Base-by-base conservation (phyloP, 2,888 invertebrate species). In the Rotaria macrura region DNA sequence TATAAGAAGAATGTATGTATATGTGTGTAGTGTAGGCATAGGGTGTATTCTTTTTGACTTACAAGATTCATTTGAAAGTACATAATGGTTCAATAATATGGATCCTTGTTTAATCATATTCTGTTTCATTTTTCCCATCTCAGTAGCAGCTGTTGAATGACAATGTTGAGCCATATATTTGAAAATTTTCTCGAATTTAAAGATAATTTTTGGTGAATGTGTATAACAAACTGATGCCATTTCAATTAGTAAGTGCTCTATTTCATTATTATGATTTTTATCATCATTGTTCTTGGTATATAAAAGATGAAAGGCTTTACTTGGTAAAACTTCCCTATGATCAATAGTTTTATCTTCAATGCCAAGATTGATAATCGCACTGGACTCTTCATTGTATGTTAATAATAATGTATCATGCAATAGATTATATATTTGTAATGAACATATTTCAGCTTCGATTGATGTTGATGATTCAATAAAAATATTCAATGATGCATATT, bases 161-260 rank as follows among this genome's bases (percentile, higher is more conserved):
- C 79, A 79, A 79, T 79, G 79, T 79, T 79, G 25, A 12, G 43
- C n/a, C 79, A 79, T 79, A 14, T 79, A 79, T 43, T 40, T n/a
- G 25, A 79, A 6, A 40, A 79, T 43, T 43, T 38, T 79, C 52
- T 85, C 57, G n/a, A 85, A 43, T 23, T 85, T 84, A 79, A 49
- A 57, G 23, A 85, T 65, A 34, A 85, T 34, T 23, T 85, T 84
- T 7, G 85, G 84, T 43, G 38, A 55, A 84, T 85, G 85, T 54
- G 84, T 47, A 65, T 85, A 85, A 52, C 85, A 85, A 43, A 85
- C 57, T 23, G 85, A 85, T n/a, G 85, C 85, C 47, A 85, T 85
- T 57, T 84, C 49, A 17, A 85, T 38, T 12, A 49, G 29, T 38
- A 85, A 72, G 25, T 85, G 84, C 40, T 85, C 65, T 23, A 43